A percentile compares a stretch with the other conserved stretches of the same genome.
These are phyloP conservation scores for Portevinia maculata DNA, from an alignment of 2,888 invertebrate genomes.

Conservation along the genomic window DNA sequence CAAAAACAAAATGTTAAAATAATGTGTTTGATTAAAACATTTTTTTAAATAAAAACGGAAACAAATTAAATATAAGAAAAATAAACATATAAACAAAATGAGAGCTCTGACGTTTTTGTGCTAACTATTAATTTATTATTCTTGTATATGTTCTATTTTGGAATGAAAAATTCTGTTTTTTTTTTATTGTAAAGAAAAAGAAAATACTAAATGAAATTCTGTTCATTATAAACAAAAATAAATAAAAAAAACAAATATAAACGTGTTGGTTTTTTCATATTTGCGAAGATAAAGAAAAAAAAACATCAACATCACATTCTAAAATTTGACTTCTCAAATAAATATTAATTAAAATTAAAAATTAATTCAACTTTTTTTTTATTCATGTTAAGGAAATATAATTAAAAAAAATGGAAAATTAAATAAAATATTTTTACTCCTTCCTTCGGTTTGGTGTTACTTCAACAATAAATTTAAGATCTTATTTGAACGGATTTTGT, in stretches of 20 bases:
- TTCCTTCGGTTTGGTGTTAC: conserved; percentile 70
- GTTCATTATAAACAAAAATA: conserved; percentile 54
- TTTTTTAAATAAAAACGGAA: conserved; percentile 30
- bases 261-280: conserved; percentile 61
- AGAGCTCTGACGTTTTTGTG: conserved; percentile 29
- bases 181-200: conserved; percentile 64
- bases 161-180: conserved; percentile 40
- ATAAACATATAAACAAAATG: conserved; percentile 33
- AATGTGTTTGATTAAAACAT: conserved; percentile 55
- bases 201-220: conserved; percentile 74
- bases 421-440: conserved; percentile 74
- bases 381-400: conserved; percentile 56
- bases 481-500: conserved; percentile 59
- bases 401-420: conserved; percentile 68
- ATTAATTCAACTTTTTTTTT: conserved; percentile 60
- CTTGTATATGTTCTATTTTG: conserved; percentile 35
- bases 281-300: conserved; percentile 68
- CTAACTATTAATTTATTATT: conserved; percentile 34
- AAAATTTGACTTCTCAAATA: conserved; percentile 62
- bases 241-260: conserved; percentile 53
- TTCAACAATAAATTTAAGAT: conserved; percentile 53
- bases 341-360: conserved; percentile 53
- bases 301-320: conserved; percentile 75
- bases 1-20: conserved; percentile 56
- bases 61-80: conserved; percentile 22